Evolutionary conservation across 2,113 vertebrate genomes (phyloP), one percentile per base, ranked within the genome.

Genomic region (Helogale parvula): DNA sequence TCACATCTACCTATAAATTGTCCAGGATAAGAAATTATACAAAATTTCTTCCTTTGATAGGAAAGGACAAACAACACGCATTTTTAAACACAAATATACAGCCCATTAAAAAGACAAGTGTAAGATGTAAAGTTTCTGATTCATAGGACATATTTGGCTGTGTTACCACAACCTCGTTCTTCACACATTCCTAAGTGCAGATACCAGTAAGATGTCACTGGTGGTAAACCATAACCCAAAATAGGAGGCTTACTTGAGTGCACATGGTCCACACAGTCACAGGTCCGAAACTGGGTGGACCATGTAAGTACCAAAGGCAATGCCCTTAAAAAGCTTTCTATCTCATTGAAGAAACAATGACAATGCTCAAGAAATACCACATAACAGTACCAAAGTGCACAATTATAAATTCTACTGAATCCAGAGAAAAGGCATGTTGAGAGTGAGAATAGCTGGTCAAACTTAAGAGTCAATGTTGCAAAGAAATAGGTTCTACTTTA

Each of bases 1-100:
- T 98, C 72, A 83, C 19, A 66, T 52, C 74, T 15, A 80, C 17
- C 92, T 91, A 93, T 60, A 74, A 96, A 80, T 76, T 71, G 35
- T 11, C 45, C 6, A 69, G 7, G 11, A 19, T 57, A 21, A 57
- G 19, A 74, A 92, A 84, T 96, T 85, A 94, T 80, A 33, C 17
- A 72, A 94, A 93, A 25, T 16, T 23, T 88, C n/a, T 87, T 2
- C 17, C 6, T 92, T 97, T 50, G 31, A 65, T 21, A 76, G n/a
- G 47, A 79, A 13, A 72, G 10, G 57, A 93, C 50, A 63, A 93
- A 94, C 1, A 50, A 21, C 45, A 74, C 27, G 17, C 2, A 50
- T 83, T 93, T 93, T 4, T 15, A 90, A 47, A 76, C 27, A 72
- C 8, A 92, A n/a, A 10, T 33, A 83, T n/a, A 57, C 16, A 80